phyloP scores from a whole-genome alignment of 2,797 vertebrate genomes.

The Megalops cyprinoides region DNA sequence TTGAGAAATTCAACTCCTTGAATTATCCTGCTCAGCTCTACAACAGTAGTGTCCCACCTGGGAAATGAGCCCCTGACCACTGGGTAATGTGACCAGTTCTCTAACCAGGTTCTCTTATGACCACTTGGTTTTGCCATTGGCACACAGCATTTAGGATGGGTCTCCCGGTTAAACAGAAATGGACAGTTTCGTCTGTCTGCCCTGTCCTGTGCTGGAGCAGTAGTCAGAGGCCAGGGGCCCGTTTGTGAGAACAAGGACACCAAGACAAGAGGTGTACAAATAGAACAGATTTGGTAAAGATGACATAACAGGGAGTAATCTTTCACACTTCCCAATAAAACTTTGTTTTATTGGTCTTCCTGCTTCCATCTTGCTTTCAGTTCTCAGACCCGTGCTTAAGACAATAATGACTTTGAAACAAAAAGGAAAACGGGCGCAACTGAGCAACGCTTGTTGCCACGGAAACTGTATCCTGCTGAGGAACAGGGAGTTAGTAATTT shows the following conservation, averaged over 20 bases:
- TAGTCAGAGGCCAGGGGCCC: not conserved
- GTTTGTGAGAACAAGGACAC: not conserved
- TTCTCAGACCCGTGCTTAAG: constrained; percentile 23
- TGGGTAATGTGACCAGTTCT: not conserved
- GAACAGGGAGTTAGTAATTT: constrained; percentile 58
- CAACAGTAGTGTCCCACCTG: not conserved
- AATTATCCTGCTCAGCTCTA: not conserved
- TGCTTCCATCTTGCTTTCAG: constrained; percentile 15
- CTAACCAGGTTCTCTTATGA: not conserved
- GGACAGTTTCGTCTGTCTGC: no score
- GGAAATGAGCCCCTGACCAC: not conserved
- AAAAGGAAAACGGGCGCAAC: constrained; percentile 40
- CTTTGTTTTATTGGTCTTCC: not conserved
- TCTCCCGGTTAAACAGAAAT: no score
- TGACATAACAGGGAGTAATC: constrained; percentile 18
- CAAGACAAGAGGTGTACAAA: not conserved
- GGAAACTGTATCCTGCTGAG: constrained; percentile 65
- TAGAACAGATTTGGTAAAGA: not conserved
- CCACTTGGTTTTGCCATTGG: not conserved
- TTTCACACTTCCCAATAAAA: not conserved
- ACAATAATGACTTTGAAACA: constrained; percentile 53
- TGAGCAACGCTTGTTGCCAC: constrained; percentile 64
- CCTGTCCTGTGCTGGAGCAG: no score
- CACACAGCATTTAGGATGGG: not conserved
- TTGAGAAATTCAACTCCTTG: not conserved